Base-by-base conservation (phyloP, 2,888 invertebrate species). In the Amaurobius ferox region DNA sequence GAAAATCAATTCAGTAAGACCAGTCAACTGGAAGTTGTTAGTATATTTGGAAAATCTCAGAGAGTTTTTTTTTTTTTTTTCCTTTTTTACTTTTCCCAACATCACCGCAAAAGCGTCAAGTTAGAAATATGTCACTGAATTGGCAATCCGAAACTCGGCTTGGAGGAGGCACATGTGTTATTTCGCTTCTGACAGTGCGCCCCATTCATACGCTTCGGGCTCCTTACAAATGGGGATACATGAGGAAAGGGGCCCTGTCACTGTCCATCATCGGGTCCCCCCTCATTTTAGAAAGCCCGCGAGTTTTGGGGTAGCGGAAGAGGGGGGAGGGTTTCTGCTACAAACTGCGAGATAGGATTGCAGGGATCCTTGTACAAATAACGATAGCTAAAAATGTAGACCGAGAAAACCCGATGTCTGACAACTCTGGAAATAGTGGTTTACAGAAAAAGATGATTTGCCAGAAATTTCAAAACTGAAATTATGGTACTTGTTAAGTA, bases 221-320 rank as follows among this genome's bases (percentile, higher is more conserved):
- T 39, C 55, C 67, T 66, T 26, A 74, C 74, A 74, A 76, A 81
- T 74, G 62, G 74, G 74, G 68, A 80, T 73, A 80, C 44, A 55
- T 5, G 62, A 74, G 66, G 68, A 81, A 74, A 61, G 19, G 73
- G 13, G 66, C 19, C 74, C 72, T 81, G 81, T 74, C 81, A 70
- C 74, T 81, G 81, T 81, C 81, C 74, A 81, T 81, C 81, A 81
- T 48, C 40, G 55, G 35, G 40, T 2, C 13, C 16, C 30, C 23
- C 79, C 64, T 28, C 39, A 32, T 48, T 39, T 67, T 23, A n/a
- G 7, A 39, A 7, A 5, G 40, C 40, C 32, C 68, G 67, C 35
- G 35, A 16, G 7, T 13, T 23, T 13, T n/a, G 9, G 30, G 26
- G 35, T 19, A 67, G 23, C 40, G 68, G 40, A 39, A 40, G 68